Percentiles rank a stretch among this genome's conserved stretches.
phyloP scores from a whole-genome alignment of 2,113 vertebrate species.

The Emydocephalus ijimae region DNA sequence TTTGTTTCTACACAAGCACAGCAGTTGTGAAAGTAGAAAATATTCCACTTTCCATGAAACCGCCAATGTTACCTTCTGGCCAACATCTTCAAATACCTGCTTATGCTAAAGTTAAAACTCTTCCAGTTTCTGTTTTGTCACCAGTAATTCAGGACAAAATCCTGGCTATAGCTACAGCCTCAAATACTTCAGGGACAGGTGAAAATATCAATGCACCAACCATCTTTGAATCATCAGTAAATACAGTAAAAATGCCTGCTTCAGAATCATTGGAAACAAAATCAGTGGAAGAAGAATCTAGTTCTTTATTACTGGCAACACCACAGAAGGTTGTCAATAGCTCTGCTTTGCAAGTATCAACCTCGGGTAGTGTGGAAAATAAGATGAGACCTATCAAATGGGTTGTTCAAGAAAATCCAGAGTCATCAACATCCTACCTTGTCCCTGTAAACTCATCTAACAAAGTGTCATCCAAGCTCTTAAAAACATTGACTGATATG shows the following conservation, averaged over 20 bases:
- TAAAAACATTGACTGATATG: constrained; percentile 67
- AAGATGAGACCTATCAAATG: constrained; percentile 76
- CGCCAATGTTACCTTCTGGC: constrained; percentile 69
- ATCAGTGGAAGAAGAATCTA: constrained; percentile 42
- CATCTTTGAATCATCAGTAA: constrained; percentile 79
- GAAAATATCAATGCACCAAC: constrained; percentile 55
- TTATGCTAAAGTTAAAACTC: constrained; percentile 76
- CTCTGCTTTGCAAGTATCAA: constrained; percentile 31
- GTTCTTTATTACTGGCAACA: constrained; percentile 47
- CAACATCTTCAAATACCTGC: constrained; percentile 82
- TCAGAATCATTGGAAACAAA: constrained; percentile 47
- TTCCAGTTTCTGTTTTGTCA: constrained; percentile 76
- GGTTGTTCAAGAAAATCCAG: constrained; percentile 76
- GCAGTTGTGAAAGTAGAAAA: constrained; percentile 58
- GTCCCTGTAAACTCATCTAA: constrained; percentile 73
- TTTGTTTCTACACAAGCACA: constrained; percentile 52
- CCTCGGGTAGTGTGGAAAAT: constrained; percentile 53
- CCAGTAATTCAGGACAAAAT: constrained; percentile 76
- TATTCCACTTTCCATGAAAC: constrained; percentile 60
- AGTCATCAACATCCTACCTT: constrained; percentile 52
- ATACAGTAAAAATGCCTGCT: constrained; percentile 66
- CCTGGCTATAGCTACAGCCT: constrained; percentile 52
- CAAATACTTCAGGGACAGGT: constrained; percentile 47
- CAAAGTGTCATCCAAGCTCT: constrained; percentile 70
- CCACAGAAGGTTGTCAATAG: constrained; percentile 12